A percentile compares a stretch with the other conserved stretches of the same genome.
phyloP scores from a whole-genome alignment of 2,888 invertebrate species.

The Elegia similella region DNA sequence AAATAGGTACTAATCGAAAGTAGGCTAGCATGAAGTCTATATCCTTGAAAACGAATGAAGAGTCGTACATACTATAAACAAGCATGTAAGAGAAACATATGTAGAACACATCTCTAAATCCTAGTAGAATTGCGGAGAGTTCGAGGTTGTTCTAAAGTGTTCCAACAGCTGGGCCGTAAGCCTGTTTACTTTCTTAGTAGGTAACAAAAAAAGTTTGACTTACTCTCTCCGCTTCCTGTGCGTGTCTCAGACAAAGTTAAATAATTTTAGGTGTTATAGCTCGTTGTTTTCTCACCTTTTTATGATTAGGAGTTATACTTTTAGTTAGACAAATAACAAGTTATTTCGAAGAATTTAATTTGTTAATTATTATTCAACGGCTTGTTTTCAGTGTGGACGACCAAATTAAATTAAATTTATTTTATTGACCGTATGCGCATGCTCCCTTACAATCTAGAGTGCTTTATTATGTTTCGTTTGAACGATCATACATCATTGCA shows the following conservation, averaged over 20 bases:
- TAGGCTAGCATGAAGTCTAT: conserved; percentile 20
- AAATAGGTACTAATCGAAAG: conserved; percentile 17
- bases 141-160: too few species aligned
- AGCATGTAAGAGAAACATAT: background rate
- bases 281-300: too few species aligned
- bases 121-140: too few species aligned
- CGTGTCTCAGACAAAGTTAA: too few species aligned
- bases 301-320: too few species aligned
- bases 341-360: background rate
- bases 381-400: background rate
- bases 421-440: conserved; percentile 36
- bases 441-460: conserved; percentile 36
- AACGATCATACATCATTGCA: conserved; percentile 63
- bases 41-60: background rate
- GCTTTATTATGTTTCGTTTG: conserved; percentile 56
- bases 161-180: too few species aligned
- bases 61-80: background rate
- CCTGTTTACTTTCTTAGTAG: too few species aligned
- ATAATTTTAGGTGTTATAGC: too few species aligned
- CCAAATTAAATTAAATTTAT: background rate
- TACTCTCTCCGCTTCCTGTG: too few species aligned
- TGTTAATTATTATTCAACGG: background rate
- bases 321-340: too few species aligned
- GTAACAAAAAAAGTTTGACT: too few species aligned
- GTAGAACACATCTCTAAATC: too few species aligned